phyloP scores from a whole-genome alignment of 2,888 invertebrate species.

The Mimachlamys varia region DNA sequence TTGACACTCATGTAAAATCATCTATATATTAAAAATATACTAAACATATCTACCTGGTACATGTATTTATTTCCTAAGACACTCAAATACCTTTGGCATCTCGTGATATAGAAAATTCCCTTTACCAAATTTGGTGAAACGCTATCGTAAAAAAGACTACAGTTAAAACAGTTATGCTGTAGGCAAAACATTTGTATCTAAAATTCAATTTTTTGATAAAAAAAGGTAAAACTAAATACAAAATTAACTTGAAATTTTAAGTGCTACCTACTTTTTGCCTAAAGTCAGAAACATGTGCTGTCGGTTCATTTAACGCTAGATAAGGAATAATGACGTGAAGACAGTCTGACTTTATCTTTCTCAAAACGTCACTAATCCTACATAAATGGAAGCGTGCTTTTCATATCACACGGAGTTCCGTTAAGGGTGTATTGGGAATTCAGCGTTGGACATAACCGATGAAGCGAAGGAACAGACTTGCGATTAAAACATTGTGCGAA shows the following conservation, averaged over 20 bases:
- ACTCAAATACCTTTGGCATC: no score
- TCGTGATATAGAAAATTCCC: no score
- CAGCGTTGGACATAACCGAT: background rate
- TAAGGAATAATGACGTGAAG: constrained; percentile 3
- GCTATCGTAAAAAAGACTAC: no score
- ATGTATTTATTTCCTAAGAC: no score
- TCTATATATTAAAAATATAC: no score
- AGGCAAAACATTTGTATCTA: no score
- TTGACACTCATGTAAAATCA: no score
- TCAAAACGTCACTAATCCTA: constrained; percentile 10
- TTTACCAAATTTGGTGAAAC: no score
- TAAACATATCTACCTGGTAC: no score
- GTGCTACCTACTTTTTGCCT: background rate
- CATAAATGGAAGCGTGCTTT: constrained; percentile 16
- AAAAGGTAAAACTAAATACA: background rate
- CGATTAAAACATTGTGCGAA: background rate
- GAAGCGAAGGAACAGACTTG: background rate
- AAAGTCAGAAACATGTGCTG: background rate
- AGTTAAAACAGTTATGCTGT: no score
- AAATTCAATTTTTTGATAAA: no score
- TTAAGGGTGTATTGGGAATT: constrained; percentile 20
- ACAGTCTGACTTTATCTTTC: background rate
- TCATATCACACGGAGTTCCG: constrained; percentile 1
- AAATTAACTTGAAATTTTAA: background rate
- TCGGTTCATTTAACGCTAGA: background rate